Conservation (phyloP, 1,140 invertebrate genomes). For the Drosophila repleta region DNA sequence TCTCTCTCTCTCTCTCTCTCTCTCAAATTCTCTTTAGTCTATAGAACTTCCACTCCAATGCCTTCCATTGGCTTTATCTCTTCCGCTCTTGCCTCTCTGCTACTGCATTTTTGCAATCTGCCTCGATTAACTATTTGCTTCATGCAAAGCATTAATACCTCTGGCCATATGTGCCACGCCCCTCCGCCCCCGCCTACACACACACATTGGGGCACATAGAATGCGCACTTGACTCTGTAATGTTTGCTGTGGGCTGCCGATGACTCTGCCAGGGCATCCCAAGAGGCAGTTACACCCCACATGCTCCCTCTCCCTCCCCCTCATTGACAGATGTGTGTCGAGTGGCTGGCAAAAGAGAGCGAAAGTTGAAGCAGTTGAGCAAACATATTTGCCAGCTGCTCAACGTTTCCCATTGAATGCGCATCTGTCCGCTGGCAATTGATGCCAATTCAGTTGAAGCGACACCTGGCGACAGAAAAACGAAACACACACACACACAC, state of each 20-base stretch:
- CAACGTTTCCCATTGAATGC: slow-evolving; percentile 8
- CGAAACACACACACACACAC: not conserved
- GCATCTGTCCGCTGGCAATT: slow-evolving; percentile 29
- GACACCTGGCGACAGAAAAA: not conserved
- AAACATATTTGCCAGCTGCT: slow-evolving; percentile 52
- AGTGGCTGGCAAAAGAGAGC: slow-evolving; percentile 46
- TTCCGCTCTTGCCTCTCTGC: not conserved
- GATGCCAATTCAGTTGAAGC: slow-evolving; percentile 4
- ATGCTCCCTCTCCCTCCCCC: too few relatives aligned
- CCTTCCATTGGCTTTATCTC: not conserved
- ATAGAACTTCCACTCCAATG: not conserved
- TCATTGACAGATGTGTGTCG: slow-evolving; percentile 51
- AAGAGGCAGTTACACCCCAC: not conserved
- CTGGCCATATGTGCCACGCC: slow-evolving; percentile 10
- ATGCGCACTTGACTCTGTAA: slow-evolving; percentile 22
- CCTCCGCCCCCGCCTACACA: too few relatives aligned
- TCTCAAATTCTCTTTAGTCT: not conserved
- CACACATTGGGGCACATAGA: slow-evolving; percentile 14
- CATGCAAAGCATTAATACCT: slow-evolving; percentile 26
- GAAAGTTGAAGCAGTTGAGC: slow-evolving; percentile 56
- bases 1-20: too few relatives aligned
- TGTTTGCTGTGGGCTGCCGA: slow-evolving; percentile 27
- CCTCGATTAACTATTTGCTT: slow-evolving; percentile 38
- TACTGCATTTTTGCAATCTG: not conserved
- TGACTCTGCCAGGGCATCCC: slow-evolving; percentile 16